A percentile compares a stretch with the other conserved stretches of the same genome.
Conservation (phyloP, 1,140 invertebrate species). For the Drosophila bifasciata region DNA sequence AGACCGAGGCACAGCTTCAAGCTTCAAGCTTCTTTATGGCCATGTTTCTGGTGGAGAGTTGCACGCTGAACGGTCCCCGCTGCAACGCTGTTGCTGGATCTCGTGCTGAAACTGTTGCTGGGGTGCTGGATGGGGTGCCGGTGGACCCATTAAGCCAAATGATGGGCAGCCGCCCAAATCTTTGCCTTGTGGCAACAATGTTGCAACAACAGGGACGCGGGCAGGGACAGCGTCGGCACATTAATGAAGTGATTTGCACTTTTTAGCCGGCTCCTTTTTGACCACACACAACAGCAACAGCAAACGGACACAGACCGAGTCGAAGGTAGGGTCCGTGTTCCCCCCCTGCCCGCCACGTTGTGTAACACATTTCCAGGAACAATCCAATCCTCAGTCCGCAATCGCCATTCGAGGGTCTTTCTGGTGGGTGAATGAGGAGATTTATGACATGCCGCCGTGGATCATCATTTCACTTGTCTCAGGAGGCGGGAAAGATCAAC, state of each 20-base stretch:
- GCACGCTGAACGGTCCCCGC: not conserved
- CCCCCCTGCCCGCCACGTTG: no score
- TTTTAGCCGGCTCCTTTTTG: constrained; percentile 64
- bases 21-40: constrained; percentile 32
- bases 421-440: constrained; percentile 66
- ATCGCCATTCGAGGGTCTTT: constrained; percentile 13
- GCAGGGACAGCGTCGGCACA: constrained; percentile 33
- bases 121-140: constrained; percentile 35
- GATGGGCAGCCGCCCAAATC: constrained; percentile 62
- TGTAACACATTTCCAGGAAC: constrained; percentile 56
- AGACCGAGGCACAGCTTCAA: constrained; percentile 18
- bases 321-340: constrained; percentile 1
- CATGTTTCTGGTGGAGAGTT: no score
- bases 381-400: constrained; percentile 42
- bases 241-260: constrained; percentile 81
- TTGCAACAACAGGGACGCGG: constrained; percentile 34
- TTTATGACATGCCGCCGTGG: constrained; percentile 73
- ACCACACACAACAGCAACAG: constrained; percentile 59
- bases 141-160: constrained; percentile 73
- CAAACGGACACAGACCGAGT: not conserved
- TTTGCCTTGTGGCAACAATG: constrained; percentile 58
- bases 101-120: constrained; percentile 7
- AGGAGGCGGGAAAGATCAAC: constrained; percentile 8
- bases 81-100: constrained; percentile 1
- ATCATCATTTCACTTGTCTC: constrained; percentile 69